phyloP scores from a whole-genome alignment of 1,140 invertebrate species.

The Hypothenemus hampei region DNA sequence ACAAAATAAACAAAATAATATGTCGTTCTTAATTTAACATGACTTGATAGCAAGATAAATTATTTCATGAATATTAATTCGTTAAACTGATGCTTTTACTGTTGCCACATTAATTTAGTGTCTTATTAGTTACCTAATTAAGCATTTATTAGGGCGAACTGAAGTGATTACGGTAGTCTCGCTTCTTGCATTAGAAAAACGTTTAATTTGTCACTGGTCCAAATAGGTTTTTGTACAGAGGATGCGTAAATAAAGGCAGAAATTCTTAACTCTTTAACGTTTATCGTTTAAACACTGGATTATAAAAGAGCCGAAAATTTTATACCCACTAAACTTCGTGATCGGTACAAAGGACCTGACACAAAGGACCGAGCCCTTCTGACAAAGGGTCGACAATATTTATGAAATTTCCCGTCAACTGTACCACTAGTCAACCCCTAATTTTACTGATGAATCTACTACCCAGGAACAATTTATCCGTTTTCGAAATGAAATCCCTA shows the following conservation, averaged over 20 bases:
- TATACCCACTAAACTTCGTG: constrained; percentile 16
- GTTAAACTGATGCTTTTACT: neutral
- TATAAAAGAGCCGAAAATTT: constrained; percentile 17
- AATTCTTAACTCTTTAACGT: constrained; percentile 13
- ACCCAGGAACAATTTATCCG: constrained; percentile 1
- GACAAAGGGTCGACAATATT: constrained; percentile 19
- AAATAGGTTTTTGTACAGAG: too few species aligned
- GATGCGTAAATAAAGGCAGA: too few species aligned
- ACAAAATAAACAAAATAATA: neutral
- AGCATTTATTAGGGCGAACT: neutral
- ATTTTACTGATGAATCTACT: constrained; percentile 17
- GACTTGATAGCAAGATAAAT: neutral
- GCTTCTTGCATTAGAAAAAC: too few species aligned
- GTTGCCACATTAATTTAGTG: neutral
- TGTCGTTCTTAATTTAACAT: neutral
- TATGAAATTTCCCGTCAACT: constrained; percentile 19
- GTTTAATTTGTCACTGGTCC: too few species aligned
- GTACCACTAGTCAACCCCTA: constrained; percentile 18
- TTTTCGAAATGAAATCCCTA: neutral
- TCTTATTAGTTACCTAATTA: neutral
- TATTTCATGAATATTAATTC: neutral
- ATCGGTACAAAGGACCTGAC: constrained; percentile 11
- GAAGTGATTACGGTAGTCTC: neutral
- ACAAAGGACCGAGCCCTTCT: constrained; percentile 12
- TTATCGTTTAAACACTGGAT: constrained; percentile 14